phyloP scores from a whole-genome alignment of 2,113 vertebrate genomes.

The Ictidomys tridecemlineatus region DNA sequence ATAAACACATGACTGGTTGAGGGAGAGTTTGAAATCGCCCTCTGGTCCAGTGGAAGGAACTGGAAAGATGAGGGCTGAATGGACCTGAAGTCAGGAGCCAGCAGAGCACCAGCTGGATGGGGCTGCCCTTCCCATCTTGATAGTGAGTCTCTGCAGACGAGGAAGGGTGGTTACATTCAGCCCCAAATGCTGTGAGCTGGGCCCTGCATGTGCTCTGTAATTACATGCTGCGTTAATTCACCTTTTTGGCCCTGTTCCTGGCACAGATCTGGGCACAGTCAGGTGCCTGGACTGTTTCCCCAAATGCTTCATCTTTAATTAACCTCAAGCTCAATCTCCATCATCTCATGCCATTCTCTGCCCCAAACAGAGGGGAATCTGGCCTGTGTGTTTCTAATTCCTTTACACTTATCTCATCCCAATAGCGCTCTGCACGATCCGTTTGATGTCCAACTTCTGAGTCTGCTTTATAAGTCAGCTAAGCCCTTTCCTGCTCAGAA shows the following conservation, averaged over 20 bases:
- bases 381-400: conserved; percentile 82
- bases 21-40: neutral
- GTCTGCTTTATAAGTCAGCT: conserved; percentile 72
- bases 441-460: conserved; percentile 79
- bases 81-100: neutral
- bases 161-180: neutral
- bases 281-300: conserved; percentile 71
- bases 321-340: conserved; percentile 68
- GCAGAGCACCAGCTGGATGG: neutral
- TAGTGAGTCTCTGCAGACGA: neutral
- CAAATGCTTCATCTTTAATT: conserved; percentile 79
- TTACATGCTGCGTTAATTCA: conserved; percentile 67
- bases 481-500: conserved; percentile 74
- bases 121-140: neutral
- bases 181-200: neutral
- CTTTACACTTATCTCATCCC: conserved; percentile 84
- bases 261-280: conserved; percentile 76
- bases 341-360: conserved; percentile 66
- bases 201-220: neutral
- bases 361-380: conserved; percentile 71
- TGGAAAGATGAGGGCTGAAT: neutral
- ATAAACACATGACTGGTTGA: neutral
- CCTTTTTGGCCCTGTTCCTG: conserved; percentile 65
- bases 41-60: neutral
- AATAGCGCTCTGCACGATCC: conserved; percentile 50